phyloP scores from a whole-genome alignment of 2,797 vertebrate species.

The Crenuchus spilurus region DNA sequence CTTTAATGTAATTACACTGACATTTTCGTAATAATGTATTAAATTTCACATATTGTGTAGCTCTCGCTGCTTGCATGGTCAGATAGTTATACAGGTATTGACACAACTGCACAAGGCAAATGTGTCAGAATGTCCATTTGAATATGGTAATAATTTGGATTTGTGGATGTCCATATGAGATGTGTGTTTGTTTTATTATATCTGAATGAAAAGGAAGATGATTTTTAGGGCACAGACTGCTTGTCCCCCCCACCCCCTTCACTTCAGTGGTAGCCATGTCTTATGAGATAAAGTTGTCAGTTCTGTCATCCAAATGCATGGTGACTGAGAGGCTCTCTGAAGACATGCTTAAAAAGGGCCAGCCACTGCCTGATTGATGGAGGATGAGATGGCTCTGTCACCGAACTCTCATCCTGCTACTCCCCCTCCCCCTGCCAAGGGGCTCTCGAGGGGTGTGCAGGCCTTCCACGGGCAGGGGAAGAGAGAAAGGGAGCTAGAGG shows the following conservation, averaged over 20 bases:
- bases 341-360: constrained; percentile 67
- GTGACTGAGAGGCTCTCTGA: constrained; percentile 77
- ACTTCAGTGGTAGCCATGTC: constrained; percentile 61
- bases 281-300: constrained; percentile 70
- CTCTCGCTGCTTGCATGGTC: not conserved
- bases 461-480: not conserved
- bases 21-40: too few relatives aligned
- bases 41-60: too few relatives aligned
- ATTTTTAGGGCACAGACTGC: constrained; percentile 54
- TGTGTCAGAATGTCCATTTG: not conserved
- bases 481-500: constrained; percentile 21
- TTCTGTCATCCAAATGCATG: constrained; percentile 72
- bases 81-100: constrained; percentile 13
- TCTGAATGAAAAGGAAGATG: constrained; percentile 14
- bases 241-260: constrained; percentile 50
- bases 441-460: constrained; percentile 28
- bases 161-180: not conserved
- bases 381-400: constrained; percentile 75
- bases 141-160: constrained; percentile 23
- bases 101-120: not conserved
- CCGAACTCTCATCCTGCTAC: constrained; percentile 41
- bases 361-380: constrained; percentile 78
- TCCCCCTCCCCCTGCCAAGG: constrained; percentile 36
- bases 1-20: too few relatives aligned
- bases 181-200: constrained; percentile 6